Evolutionary conservation across 92 coral and sea anemone species (phyloP), one percentile per base, ranked within the genome.

Genomic region (Scolanthus callimorphus): DNA sequence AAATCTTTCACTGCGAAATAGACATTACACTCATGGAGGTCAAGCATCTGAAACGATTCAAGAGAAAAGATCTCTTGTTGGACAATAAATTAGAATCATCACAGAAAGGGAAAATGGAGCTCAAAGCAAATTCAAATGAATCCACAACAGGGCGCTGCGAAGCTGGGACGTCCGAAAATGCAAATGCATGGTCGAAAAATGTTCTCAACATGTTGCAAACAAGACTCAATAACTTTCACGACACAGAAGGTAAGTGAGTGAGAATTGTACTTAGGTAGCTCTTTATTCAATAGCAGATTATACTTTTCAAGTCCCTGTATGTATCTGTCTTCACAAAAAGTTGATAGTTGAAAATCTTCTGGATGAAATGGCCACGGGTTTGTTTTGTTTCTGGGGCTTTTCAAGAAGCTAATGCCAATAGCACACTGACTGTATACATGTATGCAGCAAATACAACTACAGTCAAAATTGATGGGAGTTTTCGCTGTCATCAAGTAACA

Each of bases 161-260:
- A 34, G 41, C 6, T 6, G 15, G 6, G 15, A 34, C 41, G 6
- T 6, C 15, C 8, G 41, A 34, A 34, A 34, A 34, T 34, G 15
- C 6, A 15, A 6, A 6, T 34, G 29, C 69, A 1, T 68, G 75
- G 75, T 68, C 75, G 3, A 44, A 27, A 13, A 68, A 45, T 29
- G 57, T 68, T 55, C 41, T 68, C 11, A 57, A 68, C 9, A 68
- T 68, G n/a, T 46, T 68, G 34, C 65, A 49, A 34, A 58, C 65
- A 25, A 23, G 58, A 25, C 27, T 68, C 3, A 68, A 68, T 34
- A 68, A 68, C 57, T 68, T 68, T 38, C 57, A 28, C 29, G 34
- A 29, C 28, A 53, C 61, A 10, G 26, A 68, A 49, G 75, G 75
- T 68, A 44, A 60, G 41, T 34, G 6, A 34, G 15, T 34, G 8